Conservation (phyloP, 2,797 vertebrate species). For the Pantherophis vulpinus region DNA sequence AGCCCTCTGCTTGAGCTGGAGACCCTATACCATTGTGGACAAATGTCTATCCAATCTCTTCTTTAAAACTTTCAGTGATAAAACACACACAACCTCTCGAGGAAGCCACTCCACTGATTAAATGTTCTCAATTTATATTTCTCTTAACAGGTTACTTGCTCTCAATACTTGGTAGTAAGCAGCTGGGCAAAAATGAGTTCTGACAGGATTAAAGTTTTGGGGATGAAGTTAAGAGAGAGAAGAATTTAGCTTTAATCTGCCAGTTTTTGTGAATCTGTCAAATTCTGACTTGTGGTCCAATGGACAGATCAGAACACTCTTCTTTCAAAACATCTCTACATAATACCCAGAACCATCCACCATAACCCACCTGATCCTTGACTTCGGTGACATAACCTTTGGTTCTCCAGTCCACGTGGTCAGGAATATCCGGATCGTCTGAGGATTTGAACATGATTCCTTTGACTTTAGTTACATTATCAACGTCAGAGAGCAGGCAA, state of each 20-base stretch:
- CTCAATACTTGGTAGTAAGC: background rate
- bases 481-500: background rate
- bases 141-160: background rate
- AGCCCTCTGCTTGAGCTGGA: background rate
- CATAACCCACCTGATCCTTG: conserved; percentile 51
- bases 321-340: background rate
- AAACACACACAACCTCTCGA: too few species aligned
- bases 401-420: conserved; percentile 21
- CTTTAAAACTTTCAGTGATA: too few species aligned
- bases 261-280: background rate
- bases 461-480: accelerated
- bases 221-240: background rate
- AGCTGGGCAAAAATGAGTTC: background rate
- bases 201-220: background rate
- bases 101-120: too few species aligned
- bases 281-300: background rate
- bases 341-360: background rate
- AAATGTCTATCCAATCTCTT: too few species aligned
- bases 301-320: background rate
- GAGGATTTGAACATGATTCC: accelerated
- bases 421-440: accelerated
- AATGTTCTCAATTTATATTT: background rate
- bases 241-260: background rate
- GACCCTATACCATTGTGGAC: too few species aligned
- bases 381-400: conserved; percentile 35